Evolutionary conservation across 1,140 invertebrate species (phyloP), one percentile per base, ranked within the genome.

Genomic region (Drosophila neocordata): DNA sequence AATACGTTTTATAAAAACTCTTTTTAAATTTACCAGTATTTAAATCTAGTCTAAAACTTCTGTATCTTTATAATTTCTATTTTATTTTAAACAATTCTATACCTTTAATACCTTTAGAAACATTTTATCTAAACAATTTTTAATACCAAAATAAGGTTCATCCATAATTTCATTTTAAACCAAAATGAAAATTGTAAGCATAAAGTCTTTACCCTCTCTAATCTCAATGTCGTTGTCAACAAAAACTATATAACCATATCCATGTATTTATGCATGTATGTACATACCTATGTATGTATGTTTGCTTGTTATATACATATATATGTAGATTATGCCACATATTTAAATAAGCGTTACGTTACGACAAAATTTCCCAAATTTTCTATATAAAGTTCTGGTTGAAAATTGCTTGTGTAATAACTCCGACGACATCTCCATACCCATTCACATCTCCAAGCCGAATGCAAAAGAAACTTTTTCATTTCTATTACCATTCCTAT

Each of bases 321-420:
- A n/a, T 4, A 11, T 22, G 22, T 27, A 22, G 35, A 62, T 64
- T 62, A 44, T 34, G 44, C 52, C 61, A 74, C 71, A 69, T 77
- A 88, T 87, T 88, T 88, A 88, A 87, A 87, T 82, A 79, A 67
- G 56, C 83, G 75, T 88, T 88, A 82, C 70, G 73, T 69, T 77
- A 60, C 66, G 83, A 88, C 83, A 87, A 88, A 87, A 83, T 79
- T 79, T 56, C 64, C 83, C 79, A 88, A 87, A 87, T 77, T 79
- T 87, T 65, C 76, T 84, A 87, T 87, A 83, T 87, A 87, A 87
- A 87, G 79, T 87, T 87, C 77, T 79, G 73, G 64, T 68, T 60
- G 41, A 38, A 69, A 27, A 44, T 68, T 35, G 65, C 58, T 63
- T 69, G 61, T 41, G 66, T 60, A 76, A 65, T 48, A 48, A 48